These are phyloP conservation scores for Aptenodytes forsteri DNA, from an alignment of 2,113 vertebrate genomes.

Conservation along the genomic window DNA sequence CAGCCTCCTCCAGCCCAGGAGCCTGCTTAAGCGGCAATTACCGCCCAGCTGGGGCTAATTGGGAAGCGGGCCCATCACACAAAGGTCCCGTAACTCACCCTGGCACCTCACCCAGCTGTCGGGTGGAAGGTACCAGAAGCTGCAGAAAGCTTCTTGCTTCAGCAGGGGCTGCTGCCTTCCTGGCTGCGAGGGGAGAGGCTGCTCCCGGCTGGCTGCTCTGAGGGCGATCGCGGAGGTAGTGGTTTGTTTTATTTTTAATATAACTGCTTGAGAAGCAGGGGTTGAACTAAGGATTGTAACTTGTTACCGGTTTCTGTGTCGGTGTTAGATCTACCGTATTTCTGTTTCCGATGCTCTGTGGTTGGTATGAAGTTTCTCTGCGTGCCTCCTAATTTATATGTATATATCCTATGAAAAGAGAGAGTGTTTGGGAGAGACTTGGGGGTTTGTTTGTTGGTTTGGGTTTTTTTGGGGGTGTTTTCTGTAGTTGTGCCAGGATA, in stretches of 20 bases:
- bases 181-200: accelerated
- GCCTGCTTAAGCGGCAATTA: not conserved
- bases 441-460: no score
- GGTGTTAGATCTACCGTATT: accelerated
- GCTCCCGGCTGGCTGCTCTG: no score
- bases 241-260: not conserved
- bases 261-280: accelerated
- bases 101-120: no score
- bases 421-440: not conserved
- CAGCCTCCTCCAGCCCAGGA: not conserved
- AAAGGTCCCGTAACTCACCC: no score
- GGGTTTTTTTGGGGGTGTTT: not conserved
- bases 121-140: not conserved
- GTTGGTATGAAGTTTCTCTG: not conserved
- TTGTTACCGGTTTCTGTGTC: accelerated
- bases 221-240: accelerated
- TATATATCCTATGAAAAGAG: accelerated
- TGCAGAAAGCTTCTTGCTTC: accelerated
- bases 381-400: accelerated
- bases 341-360: no score
- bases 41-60: not conserved
- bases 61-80: not conserved
- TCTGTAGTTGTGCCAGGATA: no score
- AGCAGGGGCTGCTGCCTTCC: accelerated
- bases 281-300: accelerated